phyloP scores from a whole-genome alignment of 1,140 invertebrate species.

The Ectropis grisescens region DNA sequence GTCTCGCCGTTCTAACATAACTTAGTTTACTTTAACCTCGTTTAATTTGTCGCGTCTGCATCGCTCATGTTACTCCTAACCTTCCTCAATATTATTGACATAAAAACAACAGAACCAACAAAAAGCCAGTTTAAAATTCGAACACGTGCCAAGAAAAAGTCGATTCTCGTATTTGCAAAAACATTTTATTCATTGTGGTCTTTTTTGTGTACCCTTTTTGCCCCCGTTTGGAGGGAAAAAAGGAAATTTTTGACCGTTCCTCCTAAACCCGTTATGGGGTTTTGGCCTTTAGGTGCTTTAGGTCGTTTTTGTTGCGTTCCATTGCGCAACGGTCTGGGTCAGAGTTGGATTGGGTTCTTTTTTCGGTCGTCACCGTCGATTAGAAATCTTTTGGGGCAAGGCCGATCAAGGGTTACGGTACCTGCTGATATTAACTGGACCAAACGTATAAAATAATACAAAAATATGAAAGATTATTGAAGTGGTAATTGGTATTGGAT shows the following conservation, averaged over 20 bases:
- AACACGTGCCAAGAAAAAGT: constrained; percentile 47
- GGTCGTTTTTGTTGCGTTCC: constrained; percentile 17
- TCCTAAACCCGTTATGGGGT: constrained; percentile 43
- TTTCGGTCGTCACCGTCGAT: too few species aligned
- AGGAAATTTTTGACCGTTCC: constrained; percentile 22
- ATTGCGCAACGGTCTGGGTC: constrained; percentile 36
- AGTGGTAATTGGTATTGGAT: too few species aligned
- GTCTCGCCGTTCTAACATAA: too few species aligned
- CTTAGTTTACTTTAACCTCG: too few species aligned
- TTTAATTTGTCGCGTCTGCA: too few species aligned
- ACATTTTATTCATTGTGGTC: constrained; percentile 27
- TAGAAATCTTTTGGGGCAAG: too few species aligned
- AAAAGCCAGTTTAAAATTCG: constrained; percentile 41
- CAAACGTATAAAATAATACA: too few species aligned
- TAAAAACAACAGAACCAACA: constrained; percentile 29
- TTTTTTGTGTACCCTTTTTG: constrained; percentile 35
- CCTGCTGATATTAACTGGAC: too few species aligned
- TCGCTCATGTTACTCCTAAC: too few species aligned
- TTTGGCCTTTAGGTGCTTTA: constrained; percentile 31
- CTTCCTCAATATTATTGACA: constrained; percentile 18
- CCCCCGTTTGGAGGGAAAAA: constrained; percentile 32
- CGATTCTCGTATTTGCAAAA: constrained; percentile 36
- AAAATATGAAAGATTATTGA: too few species aligned
- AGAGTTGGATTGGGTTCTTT: constrained; percentile 2
- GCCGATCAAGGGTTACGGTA: too few species aligned